Evolutionary conservation across 2,888 invertebrate species (phyloP), one percentile per base, ranked within the genome.

Genomic region (Euzophera pinguis): DNA sequence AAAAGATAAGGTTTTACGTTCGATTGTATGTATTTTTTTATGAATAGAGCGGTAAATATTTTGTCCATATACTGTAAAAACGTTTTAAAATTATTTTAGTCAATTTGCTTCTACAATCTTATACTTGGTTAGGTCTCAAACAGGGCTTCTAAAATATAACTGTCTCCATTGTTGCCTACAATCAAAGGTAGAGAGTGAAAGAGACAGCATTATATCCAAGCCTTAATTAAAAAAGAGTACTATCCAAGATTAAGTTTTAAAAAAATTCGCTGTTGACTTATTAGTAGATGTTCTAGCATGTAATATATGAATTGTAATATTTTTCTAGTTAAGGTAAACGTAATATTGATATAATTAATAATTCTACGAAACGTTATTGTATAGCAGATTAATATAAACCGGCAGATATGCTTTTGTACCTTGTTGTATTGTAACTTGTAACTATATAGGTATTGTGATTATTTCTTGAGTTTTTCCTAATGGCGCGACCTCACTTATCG

Each of bases 331-430:
- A 63, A 61, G 58, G 58, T 63, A 57, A 64, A 64, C 62, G 56
- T 58, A 69, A 56, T 62, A 63, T 75, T 77, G 67, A 74, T 81
- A 69, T 78, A 76, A 77, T 81, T 71, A 71, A 75, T 76, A 74
- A 75, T 75, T 83, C 69, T 81, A 84, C 71, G 73, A 78, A 75
- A 71, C 80, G 84, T 84, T 83, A 81, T 65, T 62, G 57, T 65
- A 57, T 69, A 64, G 51, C 34, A 43, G 43, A 58, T 57, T 65
- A 63, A 60, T 61, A 57, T 59, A 53, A 57, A 57, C 56, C 37
- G 42, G 45, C 45, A 13, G 32, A 32, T 10, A 59, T 55, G 59
- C 60, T 61, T 52, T 53, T 55, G 54, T 53, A 55, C 56, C 54
- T 54, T 53, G 53, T 57, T 55, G 34, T 43, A 53, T 59, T 49